phyloP scores from a whole-genome alignment of 2,113 vertebrate species.

The Turdus rufiventris region DNA sequence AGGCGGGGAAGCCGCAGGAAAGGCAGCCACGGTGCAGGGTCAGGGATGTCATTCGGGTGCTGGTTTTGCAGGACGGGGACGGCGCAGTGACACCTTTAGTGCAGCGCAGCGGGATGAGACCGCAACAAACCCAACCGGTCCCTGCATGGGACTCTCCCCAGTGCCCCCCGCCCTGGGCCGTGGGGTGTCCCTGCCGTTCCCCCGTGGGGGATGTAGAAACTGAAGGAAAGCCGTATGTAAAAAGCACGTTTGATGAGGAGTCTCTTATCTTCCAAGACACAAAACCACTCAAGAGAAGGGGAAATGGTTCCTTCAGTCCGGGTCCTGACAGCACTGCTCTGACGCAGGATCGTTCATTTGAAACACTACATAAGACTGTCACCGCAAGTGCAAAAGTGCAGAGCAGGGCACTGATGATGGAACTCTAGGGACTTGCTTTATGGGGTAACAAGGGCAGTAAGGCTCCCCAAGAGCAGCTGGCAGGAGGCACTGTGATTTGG shows the following conservation, averaged over 20 bases:
- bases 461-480: neutral
- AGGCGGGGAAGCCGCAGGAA: neutral
- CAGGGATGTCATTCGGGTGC: too few relatives aligned
- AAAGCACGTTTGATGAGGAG: neutral
- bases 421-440: accelerated
- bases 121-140: neutral
- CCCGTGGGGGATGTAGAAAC: neutral
- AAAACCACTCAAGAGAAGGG: neutral
- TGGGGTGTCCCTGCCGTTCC: too few relatives aligned
- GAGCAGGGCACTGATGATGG: neutral
- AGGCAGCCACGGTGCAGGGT: neutral
- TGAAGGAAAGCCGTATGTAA: neutral
- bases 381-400: too few relatives aligned
- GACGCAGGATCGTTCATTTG: neutral
- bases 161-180: too few relatives aligned
- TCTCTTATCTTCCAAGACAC: neutral
- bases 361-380: accelerated
- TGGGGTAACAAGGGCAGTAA: neutral
- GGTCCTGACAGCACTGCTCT: neutral
- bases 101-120: neutral
- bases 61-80: too few relatives aligned
- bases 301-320: neutral
- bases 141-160: neutral
- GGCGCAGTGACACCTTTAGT: neutral
- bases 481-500: neutral